These are phyloP conservation scores for Metopia argyrocephala DNA, from an alignment of 2,888 invertebrate species.

Conservation along the genomic window DNA sequence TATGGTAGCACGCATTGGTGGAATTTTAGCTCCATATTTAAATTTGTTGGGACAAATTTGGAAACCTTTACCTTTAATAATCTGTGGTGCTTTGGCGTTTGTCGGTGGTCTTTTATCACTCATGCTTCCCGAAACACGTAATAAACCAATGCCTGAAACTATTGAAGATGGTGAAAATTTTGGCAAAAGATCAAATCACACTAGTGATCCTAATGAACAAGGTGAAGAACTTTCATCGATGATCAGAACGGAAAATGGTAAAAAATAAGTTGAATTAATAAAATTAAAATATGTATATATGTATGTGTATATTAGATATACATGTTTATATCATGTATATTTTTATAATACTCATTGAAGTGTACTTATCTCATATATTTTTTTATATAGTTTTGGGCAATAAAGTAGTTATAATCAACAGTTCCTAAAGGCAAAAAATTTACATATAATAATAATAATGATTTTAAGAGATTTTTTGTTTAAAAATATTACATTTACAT, in stretches of 20 bases:
- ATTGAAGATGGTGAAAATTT: slow-evolving; percentile 88
- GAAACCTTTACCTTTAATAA: slow-evolving; percentile 85
- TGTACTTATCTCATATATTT: slow-evolving; percentile 12
- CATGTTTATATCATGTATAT: neutral
- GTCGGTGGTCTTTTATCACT: slow-evolving; percentile 85
- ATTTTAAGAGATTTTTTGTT: no score
- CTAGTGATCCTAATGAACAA: slow-evolving; percentile 40
- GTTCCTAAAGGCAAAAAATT: neutral
- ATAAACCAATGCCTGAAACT: slow-evolving; percentile 88
- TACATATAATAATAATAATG: no score
- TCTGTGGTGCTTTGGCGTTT: slow-evolving; percentile 86
- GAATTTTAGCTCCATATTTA: slow-evolving; percentile 85
- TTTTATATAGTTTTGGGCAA: neutral
- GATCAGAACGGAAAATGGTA: slow-evolving; percentile 57
- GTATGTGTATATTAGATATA: no score
- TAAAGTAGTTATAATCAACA: neutral
- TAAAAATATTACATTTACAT: no score
- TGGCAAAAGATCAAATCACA: slow-evolving; percentile 78
- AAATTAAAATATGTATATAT: no score
- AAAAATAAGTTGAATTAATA: slow-evolving; percentile 21
- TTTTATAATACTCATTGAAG: neutral
- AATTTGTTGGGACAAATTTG: slow-evolving; percentile 83
- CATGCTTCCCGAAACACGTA: slow-evolving; percentile 88
- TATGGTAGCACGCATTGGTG: slow-evolving; percentile 91
- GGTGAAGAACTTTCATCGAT: slow-evolving; percentile 70